Evolutionary conservation across 2,888 invertebrate species (phyloP), one percentile per base, ranked within the genome.

Genomic region (Dicyrtomina minuta): DNA sequence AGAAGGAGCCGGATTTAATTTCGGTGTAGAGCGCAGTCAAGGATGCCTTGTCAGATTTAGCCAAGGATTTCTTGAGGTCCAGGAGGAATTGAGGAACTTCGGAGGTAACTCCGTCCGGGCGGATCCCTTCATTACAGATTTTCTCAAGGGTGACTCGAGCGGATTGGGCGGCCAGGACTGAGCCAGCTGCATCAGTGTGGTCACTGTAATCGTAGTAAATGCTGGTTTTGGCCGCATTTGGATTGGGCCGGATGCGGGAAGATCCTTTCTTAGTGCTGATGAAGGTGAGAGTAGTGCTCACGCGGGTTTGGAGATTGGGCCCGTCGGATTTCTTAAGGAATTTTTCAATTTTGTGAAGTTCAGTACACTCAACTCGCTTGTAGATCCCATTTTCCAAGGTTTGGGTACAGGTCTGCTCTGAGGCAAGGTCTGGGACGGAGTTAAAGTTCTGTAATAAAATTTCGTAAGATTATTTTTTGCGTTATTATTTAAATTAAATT

Each of bases 351-450:
- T 8, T 15, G 33, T 67, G 67, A 15, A 20, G 12, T 51, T 67
- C 67, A 13, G 51, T 60, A 41, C 67, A 67, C 6, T 33, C 49
- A 39, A 67, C 46, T 8, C 39, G 12, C 51, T 59, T 67, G 39
- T 59, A 46, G 20, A 67, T 22, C 15, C 67, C 67, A 53, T 60
- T 51, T 12, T 67, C 67, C 13, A 67, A 33, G 17, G 33, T 22
- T 51, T 67, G 67, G 44, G 59, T 51, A 39, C 67, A 67, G 8
- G 46, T 33, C 41, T 67, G 67, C 4, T 13, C 39, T 2, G 67
- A 59, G 5, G 46, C 41, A 3, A 60, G 26, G 15, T 60, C 39
- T 6, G 67, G 60, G 53, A 44, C 33, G 10, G 60, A 20, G 51
- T 67, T 67, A 33, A 4, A 10, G 12, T 41, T 46, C 66, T 66